Base-by-base conservation (phyloP, 1,140 invertebrate genomes). In the Matsumurasca onukii region DNA sequence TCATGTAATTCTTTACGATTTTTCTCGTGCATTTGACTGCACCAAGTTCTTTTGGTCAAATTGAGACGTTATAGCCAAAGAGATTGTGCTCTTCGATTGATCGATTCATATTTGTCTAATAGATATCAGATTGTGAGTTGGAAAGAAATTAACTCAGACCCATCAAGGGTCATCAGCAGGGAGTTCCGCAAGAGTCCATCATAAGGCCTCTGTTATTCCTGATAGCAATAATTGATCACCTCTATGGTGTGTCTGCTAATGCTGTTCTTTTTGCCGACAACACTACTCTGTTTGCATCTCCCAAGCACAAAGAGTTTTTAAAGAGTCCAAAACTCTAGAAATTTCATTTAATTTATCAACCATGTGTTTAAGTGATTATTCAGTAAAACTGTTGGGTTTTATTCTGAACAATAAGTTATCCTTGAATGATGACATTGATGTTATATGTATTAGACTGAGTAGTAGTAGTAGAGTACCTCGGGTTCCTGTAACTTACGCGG, bases 11-110 rank as follows among this genome's bases (percentile, higher is more conserved):
- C 55, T 59, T 59, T 59, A 27, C 30, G 55, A 29, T 24, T 3
- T 59, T 12, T 59, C 55, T 59, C 55, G 55, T 27, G 55, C 55
- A 39, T 39, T 39, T 27, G 55, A 29, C 25, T 59, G 25, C 55
- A 24, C 24, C 13, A 25, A 25, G 30, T 59, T 59, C 24, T 59
- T 25, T 27, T 59, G 24, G 9, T 29, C 15, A 59, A 59, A 29
- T 29, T 59, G 55, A 24, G n/a, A 29, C 25, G 30, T 15, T 59
- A 59, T 27, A 27, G 55, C 55, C 22, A 27, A n/a, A 27, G 24
- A 59, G 55, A 24, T 12, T 27, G 25, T 59, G 22, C 25, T 27
- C 25, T 59, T 9, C 25, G 25, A 29, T 25, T 59, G 25, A n/a
- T 59, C 22, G 13, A 59, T 27, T 59, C 22, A 13, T 59, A 59